Conservation (phyloP, 2,888 invertebrate species). For the Tholera decimalis region DNA sequence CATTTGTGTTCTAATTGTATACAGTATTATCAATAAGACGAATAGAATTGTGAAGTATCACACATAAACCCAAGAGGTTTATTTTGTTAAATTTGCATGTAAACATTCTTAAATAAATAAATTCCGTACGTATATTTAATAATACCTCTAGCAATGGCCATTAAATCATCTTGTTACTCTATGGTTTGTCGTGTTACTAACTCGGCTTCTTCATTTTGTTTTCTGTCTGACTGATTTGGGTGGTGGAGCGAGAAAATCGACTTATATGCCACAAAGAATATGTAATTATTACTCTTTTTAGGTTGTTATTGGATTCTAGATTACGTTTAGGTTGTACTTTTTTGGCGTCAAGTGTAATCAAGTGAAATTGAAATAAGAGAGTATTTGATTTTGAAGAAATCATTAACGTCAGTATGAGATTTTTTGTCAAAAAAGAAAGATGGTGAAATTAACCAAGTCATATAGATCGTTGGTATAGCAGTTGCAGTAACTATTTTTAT, state of each 20-base stretch:
- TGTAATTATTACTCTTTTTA: conserved; percentile 29
- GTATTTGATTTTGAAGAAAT: conserved; percentile 1
- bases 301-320: conserved; percentile 25
- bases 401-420: neutral
- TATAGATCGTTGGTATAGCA: neutral
- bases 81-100: too few species aligned
- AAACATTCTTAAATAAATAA: too few species aligned
- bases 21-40: too few species aligned
- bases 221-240: conserved; percentile 60
- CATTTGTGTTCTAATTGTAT: too few species aligned
- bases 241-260: conserved; percentile 36
- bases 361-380: conserved; percentile 3
- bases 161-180: neutral
- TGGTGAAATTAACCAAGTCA: too few species aligned
- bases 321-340: neutral
- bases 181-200: conserved; percentile 57
- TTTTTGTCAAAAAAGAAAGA: neutral
- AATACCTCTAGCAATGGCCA: neutral
- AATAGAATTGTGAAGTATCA: too few species aligned
- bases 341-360: neutral
- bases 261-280: conserved; percentile 23
- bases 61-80: too few species aligned
- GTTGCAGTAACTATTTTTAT: too few species aligned
- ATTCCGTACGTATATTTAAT: too few species aligned
- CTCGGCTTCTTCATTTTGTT: conserved; percentile 59